Base-by-base conservation (phyloP, 1,140 invertebrate genomes). In the Ganaspis sp. region DNA sequence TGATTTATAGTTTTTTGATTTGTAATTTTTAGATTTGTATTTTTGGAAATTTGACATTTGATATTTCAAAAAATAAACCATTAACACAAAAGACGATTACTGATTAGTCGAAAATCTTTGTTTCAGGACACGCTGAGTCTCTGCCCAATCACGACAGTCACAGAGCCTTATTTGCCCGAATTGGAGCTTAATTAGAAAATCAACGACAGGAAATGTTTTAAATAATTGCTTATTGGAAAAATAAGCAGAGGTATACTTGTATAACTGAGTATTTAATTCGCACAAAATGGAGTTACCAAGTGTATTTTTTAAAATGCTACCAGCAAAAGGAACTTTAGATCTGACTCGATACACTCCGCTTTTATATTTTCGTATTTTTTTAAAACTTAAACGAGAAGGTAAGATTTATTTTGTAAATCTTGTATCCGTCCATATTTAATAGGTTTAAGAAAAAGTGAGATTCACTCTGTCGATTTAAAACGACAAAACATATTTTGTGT, bases 111-210 rank as follows among this genome's bases (percentile, higher is more conserved):
- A n/a, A n/a, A 75, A 42, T 37, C 76, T 80, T 72, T 58, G 64
- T 87, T 86, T 38, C 76, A 91, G 90, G 83, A 90, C 78, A 90
- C 87, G n/a, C 64, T 91, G 58, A 87, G 86, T 49, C 83, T 88
- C 38, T 87, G 80, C 69, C 88, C 90, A 19, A 87, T 89, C 53
- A 90, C 87, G 29, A 81, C 84, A 26, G 87, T 89, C 40, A 88
- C 85, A 4, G 88, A 91, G 82, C 85, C 89, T 0, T 91, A 90
- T 29, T 29, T 86, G 26, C 84, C 88, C 19, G 89, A 90, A 82
- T 76, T 90, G 79, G 89, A 91, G 80, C 82, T 91, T 70, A 87
- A 91, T 81, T 85, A 83, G 21, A 29, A 64, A 29, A 8, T 49
- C 19, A 5, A n/a, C 6, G 12, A 34, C 5, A 64, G 1, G 5